Percentiles rank a stretch among this genome's conserved stretches.
Conservation (phyloP, 2,797 vertebrate genomes). For the Etheostoma perlongum region DNA sequence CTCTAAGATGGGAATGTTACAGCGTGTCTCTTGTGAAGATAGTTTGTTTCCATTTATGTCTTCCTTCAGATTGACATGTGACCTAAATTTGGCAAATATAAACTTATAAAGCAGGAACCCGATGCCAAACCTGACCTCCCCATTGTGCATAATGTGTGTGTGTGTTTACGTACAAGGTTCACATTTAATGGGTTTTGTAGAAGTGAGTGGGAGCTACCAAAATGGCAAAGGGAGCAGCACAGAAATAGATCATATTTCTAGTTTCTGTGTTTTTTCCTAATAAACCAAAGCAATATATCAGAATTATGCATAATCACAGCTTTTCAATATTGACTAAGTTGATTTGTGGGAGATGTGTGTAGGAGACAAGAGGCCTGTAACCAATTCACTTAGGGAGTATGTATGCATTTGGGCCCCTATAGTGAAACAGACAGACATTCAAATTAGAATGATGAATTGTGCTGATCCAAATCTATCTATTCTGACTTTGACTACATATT, state of each 20-base stretch:
- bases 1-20: slow-evolving; percentile 68
- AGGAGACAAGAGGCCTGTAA: slow-evolving; percentile 74
- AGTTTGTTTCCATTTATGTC: slow-evolving; percentile 57
- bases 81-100: slow-evolving; percentile 81
- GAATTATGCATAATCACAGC: slow-evolving; percentile 82
- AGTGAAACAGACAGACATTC: slow-evolving; percentile 65
- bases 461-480: slow-evolving; percentile 35
- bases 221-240: slow-evolving; percentile 79
- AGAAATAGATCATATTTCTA: slow-evolving; percentile 84
- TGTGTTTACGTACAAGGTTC: slow-evolving; percentile 48
- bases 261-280: slow-evolving; percentile 79
- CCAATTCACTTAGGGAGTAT: slow-evolving; percentile 67
- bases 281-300: slow-evolving; percentile 87
- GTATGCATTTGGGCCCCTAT: slow-evolving; percentile 69
- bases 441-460: slow-evolving; percentile 68
- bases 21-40: slow-evolving; percentile 57
- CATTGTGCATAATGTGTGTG: slow-evolving; percentile 35
- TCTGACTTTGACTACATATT: slow-evolving; percentile 42
- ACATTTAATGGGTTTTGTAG: slow-evolving; percentile 79
- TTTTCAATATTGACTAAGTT: slow-evolving; percentile 84
- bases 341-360: slow-evolving; percentile 80
- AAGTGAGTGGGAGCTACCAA: slow-evolving; percentile 80
- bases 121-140: slow-evolving; percentile 81
- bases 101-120: slow-evolving; percentile 77
- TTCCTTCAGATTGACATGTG: slow-evolving; percentile 76